Evolutionary conservation across 2,113 vertebrate species (phyloP).

Genomic region (Pterocles gutturalis): DNA sequence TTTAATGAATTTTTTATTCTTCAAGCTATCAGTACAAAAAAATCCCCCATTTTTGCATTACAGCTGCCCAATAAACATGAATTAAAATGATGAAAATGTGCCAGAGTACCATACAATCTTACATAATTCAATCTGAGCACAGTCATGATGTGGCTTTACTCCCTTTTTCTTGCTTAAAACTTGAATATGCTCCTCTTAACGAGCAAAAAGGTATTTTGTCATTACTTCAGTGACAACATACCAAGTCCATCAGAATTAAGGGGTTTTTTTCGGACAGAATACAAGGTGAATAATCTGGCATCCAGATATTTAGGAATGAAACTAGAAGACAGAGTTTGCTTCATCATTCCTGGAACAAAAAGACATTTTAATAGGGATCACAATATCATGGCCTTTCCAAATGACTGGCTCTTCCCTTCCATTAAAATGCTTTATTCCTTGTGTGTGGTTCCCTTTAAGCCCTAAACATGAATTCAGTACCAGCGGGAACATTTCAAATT

Average conservation of each 20-base stretch:
- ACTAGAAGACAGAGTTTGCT: background rate
- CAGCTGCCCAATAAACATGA: background rate
- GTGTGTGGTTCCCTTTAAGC: background rate
- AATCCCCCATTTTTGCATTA: background rate
- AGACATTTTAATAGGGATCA: background rate
- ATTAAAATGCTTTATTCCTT: background rate
- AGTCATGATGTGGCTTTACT: background rate
- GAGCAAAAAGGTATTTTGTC: background rate
- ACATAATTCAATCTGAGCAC: background rate
- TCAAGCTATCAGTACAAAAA: background rate
- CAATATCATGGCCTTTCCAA: background rate
- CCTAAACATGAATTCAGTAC: background rate
- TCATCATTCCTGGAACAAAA: background rate
- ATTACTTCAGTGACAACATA: background rate
- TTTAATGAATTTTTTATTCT: background rate
- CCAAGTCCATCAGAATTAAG: background rate
- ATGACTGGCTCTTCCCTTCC: background rate
- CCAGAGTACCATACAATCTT: background rate
- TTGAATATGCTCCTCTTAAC: background rate
- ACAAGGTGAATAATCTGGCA: background rate
- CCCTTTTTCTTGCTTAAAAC: background rate
- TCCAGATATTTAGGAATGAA: background rate
- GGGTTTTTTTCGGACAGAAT: background rate
- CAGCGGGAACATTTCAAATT: background rate
- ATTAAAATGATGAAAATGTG: background rate